Base-by-base conservation (phyloP, 2,113 vertebrate species). In the Pterocles burchelli region DNA sequence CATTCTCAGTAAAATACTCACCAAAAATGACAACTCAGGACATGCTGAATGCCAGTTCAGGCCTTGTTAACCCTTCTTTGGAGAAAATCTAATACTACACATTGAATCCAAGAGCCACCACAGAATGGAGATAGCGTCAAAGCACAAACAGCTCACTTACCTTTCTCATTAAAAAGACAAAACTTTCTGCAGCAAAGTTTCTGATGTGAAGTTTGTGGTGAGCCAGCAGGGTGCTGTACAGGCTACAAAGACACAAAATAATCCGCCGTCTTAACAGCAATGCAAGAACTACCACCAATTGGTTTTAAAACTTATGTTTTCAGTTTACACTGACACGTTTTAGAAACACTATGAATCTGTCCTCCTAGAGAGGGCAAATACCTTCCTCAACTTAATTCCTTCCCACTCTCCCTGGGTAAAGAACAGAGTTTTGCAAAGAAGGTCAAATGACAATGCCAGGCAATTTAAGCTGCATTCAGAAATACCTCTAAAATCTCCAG, bases 81-180 rank as follows among this genome's bases (percentile, higher is more conserved):
- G 33, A 62, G 19, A 89, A 92, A 78, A 65, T 3, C 3, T 43
- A 65, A 2, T 18, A 58, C 8, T 25, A 54, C 5, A 33, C 6
- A 33, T 8, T 67, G 54, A 85, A 83, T 59, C 8, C 7, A 88
- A 63, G 38, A 51, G n/a, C 21, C 66, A 76, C 5, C 19, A 75
- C 17, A 82, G 67, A 88, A 94, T 7, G 10, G 48, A 72, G 20
- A 61, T 0, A 59, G n/a, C 1, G 3, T 48, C 11, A 4, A 85
- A 67, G 13, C 34, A 79, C 34, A 65, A 93, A 68, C 13, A 41
- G 12, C 10, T 41, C 29, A 91, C 97, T 90, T 95, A 99, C 99
- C 98, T 99, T 99, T 97, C 99, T 99, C 99, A 99, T 99, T 81
- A 99, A 91, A 96, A 99, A 99, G 45, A 99, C 99, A 97, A 99